Base-by-base conservation (phyloP, 1,140 invertebrate genomes). In the Pseudomyrmex cubaensis region DNA sequence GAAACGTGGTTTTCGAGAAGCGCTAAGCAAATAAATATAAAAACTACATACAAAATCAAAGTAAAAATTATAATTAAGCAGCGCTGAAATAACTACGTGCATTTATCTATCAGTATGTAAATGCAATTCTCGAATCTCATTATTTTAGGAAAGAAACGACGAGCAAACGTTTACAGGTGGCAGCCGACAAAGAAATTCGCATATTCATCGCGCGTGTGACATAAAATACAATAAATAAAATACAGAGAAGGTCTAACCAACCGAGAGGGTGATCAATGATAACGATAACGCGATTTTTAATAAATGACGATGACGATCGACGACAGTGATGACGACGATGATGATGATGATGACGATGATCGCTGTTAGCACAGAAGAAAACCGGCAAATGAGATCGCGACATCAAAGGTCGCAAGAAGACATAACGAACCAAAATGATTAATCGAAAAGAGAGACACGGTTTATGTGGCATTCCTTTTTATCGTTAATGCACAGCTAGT, bases 401-500 rank as follows among this genome's bases (percentile, higher is more conserved):
- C 35, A 56, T 57, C 59, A 54, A 88, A 87, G 75, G 85, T 70
- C 86, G 86, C 70, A 80, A 85, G 70, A 91, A 70, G 80, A 85
- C 66, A 85, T 82, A 86, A 89, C 83, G 90, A 85, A 83, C 86
- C 86, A 87, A 87, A 87, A 87, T 67, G 85, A 88, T 90, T 87
- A 89, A 88, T 90, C 83, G 85, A 84, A 87, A 35, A 35, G 35
- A 90, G 84, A 92, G 87, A 92, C 90, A 93, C 90, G 91, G 87
- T 92, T 91, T 92, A 91, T 94, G 90, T 35, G 35, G 93, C 94
- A 94, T 94, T 94, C 94, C 90, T 94, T 35, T 35, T 90, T 92
- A 92, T 93, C 90, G 93, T 93, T 93, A 93, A 94, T 94, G 92
- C 93, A 94, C 92, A 94, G 89, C 93, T 94, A 94, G 86, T 91